Conservation (phyloP, 2,888 invertebrate genomes). For the Chymomyza procnemis region DNA sequence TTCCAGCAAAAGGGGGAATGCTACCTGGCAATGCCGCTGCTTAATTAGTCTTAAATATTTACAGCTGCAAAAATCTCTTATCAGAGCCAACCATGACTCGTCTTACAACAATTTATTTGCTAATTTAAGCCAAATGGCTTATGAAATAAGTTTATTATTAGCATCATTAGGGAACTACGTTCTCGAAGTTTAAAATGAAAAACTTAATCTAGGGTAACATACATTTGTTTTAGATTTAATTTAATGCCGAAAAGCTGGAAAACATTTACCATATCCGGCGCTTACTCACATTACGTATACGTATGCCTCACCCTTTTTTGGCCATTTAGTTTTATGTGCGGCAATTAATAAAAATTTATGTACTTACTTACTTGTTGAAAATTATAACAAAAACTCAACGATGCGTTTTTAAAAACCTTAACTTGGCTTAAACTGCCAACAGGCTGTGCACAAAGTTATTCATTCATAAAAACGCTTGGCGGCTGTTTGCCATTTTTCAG, state of each 20-base stretch:
- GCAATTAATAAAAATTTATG: slow-evolving; percentile 47
- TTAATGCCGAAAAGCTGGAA: not conserved
- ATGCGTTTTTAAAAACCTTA: slow-evolving; percentile 46
- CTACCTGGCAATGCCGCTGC: too few species aligned
- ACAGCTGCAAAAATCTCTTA: not conserved
- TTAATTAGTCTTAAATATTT: too few species aligned
- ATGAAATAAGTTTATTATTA: too few species aligned
- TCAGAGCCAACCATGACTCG: not conserved
- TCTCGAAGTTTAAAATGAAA: too few species aligned
- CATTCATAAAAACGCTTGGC: slow-evolving; percentile 53
- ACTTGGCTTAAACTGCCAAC: slow-evolving; percentile 1
- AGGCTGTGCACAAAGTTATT: slow-evolving; percentile 47
- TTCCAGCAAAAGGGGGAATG: too few species aligned
- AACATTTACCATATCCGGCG: not conserved
- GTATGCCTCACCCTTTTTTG: not conserved
- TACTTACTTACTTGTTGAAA: slow-evolving; percentile 43
- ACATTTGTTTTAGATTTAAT: too few species aligned
- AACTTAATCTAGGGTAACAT: too few species aligned
- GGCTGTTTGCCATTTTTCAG: not conserved
- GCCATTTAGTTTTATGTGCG: slow-evolving; percentile 8
- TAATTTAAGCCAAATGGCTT: too few species aligned
- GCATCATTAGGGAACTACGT: not conserved
- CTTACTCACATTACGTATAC: not conserved
- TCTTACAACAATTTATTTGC: not conserved
- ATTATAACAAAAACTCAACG: slow-evolving; percentile 37